A percentile compares a stretch with the other conserved stretches of the same genome.
These are phyloP conservation scores for Tringa solitaria DNA, from an alignment of 2,113 vertebrate species.

Conservation along the genomic window DNA sequence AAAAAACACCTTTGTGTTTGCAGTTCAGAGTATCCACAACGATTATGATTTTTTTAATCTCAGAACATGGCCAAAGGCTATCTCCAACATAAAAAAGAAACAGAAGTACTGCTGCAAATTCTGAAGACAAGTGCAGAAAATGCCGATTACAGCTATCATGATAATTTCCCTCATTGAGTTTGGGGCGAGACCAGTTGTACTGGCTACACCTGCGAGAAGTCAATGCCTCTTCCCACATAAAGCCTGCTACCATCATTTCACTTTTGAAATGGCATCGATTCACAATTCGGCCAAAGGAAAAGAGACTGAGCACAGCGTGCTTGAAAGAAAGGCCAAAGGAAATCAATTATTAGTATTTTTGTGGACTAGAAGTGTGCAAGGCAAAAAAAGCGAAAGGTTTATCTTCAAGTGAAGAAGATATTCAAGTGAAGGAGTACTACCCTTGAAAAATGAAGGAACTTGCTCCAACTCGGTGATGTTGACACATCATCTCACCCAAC, in stretches of 20 bases:
- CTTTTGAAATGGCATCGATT: not conserved
- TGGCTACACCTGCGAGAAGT: fast-evolving
- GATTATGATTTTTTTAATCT: not conserved
- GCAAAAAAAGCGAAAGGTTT: not conserved
- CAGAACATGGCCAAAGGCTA: not conserved
- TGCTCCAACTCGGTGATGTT: not conserved
- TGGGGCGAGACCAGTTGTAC: not conserved
- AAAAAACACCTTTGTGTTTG: not conserved
- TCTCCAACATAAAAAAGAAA: not conserved
- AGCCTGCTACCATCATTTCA: not conserved
- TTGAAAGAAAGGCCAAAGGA: not conserved
- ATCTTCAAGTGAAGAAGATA: not conserved
- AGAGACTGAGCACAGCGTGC: too few species aligned
- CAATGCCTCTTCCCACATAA: not conserved
- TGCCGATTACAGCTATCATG: fast-evolving
- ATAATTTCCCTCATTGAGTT: not conserved
- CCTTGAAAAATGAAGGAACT: not conserved
- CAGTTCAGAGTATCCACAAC: not conserved
- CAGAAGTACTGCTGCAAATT: not conserved
- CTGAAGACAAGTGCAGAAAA: not conserved
- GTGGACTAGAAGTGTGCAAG: too few species aligned
- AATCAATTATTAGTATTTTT: not conserved
- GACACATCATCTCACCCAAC: fast-evolving
- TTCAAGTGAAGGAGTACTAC: too few species aligned
- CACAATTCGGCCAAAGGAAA: not conserved